Conservation (phyloP, 2,113 vertebrate species). For the Onychostoma macrolepis region DNA sequence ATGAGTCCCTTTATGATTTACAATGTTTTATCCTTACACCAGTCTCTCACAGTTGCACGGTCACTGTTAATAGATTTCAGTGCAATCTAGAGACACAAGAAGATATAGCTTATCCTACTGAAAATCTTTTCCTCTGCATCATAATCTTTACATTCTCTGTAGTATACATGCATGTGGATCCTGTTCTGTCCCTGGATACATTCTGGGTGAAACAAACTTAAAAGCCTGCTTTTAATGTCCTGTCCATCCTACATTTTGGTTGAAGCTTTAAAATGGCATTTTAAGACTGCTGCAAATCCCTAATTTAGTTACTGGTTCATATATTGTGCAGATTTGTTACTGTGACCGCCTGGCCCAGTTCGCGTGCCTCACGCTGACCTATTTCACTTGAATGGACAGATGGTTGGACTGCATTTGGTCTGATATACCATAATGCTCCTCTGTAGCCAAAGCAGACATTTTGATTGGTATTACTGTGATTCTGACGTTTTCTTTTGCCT, state of each 20-base stretch:
- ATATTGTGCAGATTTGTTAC: not conserved
- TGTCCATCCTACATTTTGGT: not conserved
- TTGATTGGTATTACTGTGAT: not conserved
- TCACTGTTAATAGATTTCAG: not conserved
- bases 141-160: not conserved
- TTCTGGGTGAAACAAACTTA: not conserved
- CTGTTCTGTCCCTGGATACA: not conserved
- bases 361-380: conserved; percentile 58
- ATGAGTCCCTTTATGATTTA: conserved; percentile 4
- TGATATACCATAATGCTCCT: conserved; percentile 62
- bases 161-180: not conserved
- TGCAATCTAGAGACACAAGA: not conserved
- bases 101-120: not conserved
- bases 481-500: conserved; percentile 32
- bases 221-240: not conserved
- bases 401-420: conserved; percentile 56
- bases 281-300: not conserved
- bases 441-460: conserved; percentile 4
- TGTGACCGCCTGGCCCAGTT: conserved; percentile 60
- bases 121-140: not conserved
- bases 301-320: not conserved
- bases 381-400: conserved; percentile 67
- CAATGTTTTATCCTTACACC: not conserved
- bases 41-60: not conserved
- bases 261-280: not conserved